Base-by-base conservation (phyloP, 2,113 vertebrate genomes). In the Oryzias celebensis region DNA sequence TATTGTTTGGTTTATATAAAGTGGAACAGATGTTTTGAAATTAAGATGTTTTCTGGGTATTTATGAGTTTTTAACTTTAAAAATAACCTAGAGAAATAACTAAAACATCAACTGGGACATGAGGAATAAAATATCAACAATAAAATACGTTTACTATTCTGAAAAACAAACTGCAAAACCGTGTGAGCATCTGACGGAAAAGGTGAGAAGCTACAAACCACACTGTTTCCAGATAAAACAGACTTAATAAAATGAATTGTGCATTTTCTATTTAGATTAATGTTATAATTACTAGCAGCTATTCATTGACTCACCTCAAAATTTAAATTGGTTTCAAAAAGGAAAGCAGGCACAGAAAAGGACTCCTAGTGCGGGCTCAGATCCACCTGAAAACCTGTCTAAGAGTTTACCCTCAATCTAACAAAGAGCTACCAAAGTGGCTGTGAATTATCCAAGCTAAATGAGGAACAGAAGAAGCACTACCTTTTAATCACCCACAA, bases 361-460 rank as follows among this genome's bases (percentile, higher is more conserved):
- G 91, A 43, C 93, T 93, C 65, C 90, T 95, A 91, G 90, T 96
- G 64, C 95, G 94, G 93, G 83, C 92, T 42, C 83, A 85, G 57
- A 93, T 94, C 73, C 93, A 96, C 65, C 86, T 93, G 13, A 64
- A 85, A 0, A 85, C 83, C 36, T 59, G 94, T 74, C 88, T 90
- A 55, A 93, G 86, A 84, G 86, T 88, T 49, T 92, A 89, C 75
- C 92, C 92, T 0, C 61, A 62, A 2, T 87, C 88, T 53, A 91
- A 56, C 49, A 91, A 88, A 14, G 82, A 80, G 87, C 93, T 44
- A 92, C 91, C 84, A 93, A 90, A 55, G 73, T 93, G 94, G 94
- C 48, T 3, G 84, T 60, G 93, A 93, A 69, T 96, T 95, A 94
- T 93, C 82, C 75, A 94, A 91, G 49, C 89, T 97, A 49, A 94